Percentiles rank a stretch among this genome's conserved stretches.
Conservation (phyloP, 92 coral and sea anemone genomes). For the Zoanthus sansibaricus region DNA sequence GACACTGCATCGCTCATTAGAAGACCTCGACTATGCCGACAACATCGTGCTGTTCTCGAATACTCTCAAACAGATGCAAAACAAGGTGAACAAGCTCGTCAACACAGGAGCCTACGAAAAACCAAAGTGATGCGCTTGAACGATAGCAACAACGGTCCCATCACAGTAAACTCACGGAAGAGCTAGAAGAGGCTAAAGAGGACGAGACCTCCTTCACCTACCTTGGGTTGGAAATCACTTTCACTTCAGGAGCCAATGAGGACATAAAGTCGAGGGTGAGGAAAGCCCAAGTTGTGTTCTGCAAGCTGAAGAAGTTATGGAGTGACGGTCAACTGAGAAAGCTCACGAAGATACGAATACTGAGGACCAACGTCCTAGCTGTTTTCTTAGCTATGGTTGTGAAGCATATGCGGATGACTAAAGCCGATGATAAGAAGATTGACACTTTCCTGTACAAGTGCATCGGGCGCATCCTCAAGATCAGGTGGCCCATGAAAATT, state of each 20-base stretch:
- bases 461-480: too few species aligned
- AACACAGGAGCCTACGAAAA: too few species aligned
- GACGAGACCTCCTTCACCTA: slow-evolving; percentile 20
- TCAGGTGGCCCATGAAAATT: too few species aligned
- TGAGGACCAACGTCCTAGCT: background rate
- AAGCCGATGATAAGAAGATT: too few species aligned
- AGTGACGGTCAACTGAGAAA: slow-evolving; percentile 10
- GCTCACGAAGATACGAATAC: slow-evolving; percentile 6
- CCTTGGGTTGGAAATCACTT: slow-evolving; percentile 1
- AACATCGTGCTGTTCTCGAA: too few species aligned
- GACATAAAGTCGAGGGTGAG: background rate
- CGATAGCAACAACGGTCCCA: too few species aligned
- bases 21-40: too few species aligned
- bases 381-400: background rate
- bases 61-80: too few species aligned
- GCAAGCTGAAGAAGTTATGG: slow-evolving; percentile 10
- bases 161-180: too few species aligned
- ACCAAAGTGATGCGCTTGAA: too few species aligned
- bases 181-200: background rate
- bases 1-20: too few species aligned
- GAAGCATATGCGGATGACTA: background rate
- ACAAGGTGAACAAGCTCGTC: too few species aligned
- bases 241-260: slow-evolving; percentile 9
- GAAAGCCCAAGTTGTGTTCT: background rate
- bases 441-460: background rate